A percentile compares a stretch with the other conserved stretches of the same genome.
Conservation (phyloP, 1,140 invertebrate species). For the Solenopsis fugax region DNA sequence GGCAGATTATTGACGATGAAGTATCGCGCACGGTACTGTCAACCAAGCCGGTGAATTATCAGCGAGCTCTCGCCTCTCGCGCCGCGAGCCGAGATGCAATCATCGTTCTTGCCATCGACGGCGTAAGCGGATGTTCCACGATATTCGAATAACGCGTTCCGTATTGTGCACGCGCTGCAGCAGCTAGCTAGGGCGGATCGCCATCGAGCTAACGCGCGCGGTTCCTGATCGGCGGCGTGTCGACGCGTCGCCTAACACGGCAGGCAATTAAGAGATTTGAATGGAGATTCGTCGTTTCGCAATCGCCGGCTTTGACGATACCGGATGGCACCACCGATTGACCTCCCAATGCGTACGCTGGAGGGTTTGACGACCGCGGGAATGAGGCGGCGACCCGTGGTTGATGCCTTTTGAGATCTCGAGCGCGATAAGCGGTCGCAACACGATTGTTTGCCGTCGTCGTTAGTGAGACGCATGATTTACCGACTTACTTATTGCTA, state of each 20-base stretch:
- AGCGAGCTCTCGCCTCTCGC: constrained; percentile 30
- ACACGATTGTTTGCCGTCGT: not conserved
- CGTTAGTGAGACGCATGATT: constrained; percentile 6
- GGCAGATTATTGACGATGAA: constrained; percentile 63
- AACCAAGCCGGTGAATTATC: constrained; percentile 64
- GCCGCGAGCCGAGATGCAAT: constrained; percentile 29
- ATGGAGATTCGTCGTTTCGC: constrained; percentile 15
- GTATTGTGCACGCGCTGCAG: not conserved
- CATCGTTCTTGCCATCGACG: constrained; percentile 39
- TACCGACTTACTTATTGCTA: not conserved
- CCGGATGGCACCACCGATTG: constrained; percentile 7
- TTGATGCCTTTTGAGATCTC: constrained; percentile 36
- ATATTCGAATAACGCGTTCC: constrained; percentile 24
- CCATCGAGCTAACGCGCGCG: not conserved
- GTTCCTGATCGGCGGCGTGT: constrained; percentile 26
- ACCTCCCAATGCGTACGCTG: not conserved
- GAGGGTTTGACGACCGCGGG: constrained; percentile 41
- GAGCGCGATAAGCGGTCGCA: constrained; percentile 13
- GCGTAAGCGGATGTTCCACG: constrained; percentile 34
- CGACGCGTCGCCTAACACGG: constrained; percentile 9
- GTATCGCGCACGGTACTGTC: constrained; percentile 49
- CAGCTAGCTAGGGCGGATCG: not conserved
- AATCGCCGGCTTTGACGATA: constrained; percentile 26
- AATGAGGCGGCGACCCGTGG: constrained; percentile 20
- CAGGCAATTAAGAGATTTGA: constrained; percentile 35